Evolutionary conservation across 2,797 vertebrate genomes (phyloP), one percentile per base, ranked within the genome.

Genomic region (Danio tinwini): DNA sequence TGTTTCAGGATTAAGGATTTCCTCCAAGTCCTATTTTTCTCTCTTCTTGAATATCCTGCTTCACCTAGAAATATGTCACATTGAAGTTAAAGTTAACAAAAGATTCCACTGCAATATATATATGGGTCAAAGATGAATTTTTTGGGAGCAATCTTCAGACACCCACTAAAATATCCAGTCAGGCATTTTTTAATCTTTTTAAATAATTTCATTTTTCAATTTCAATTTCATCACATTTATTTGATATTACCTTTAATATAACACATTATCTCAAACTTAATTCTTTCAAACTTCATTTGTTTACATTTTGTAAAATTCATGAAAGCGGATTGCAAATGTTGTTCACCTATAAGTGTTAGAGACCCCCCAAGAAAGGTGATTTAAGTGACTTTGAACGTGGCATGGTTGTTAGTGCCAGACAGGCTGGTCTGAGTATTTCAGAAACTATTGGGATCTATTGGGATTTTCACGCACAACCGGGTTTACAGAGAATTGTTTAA

Each of bases 11-110:
- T 44, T 5, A 56, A 56, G 42, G 39, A 10, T 7, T 17, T 59
- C 40, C 40, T 42, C 42, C 40, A n/a, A 56, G 52, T 21, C 12
- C 70, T 72, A 16, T 56, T 72, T 58, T 58, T 56, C 64, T 58
- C 40, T 72, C 40, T 58, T 71, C 56, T 74, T 74, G 56, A 74
- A 74, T 49, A 49, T 61, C 56, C 16, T 50, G 45, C 49, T 59
- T 61, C 44, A 49, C 21, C 21, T 37, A 17, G 21, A 74, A 74
- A 58, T 16, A 58, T 17, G 56, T 49, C 21, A 61, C 45, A 50
- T 13, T 62, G 50, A 40, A 62, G 72, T 62, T 44, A 62, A 62
- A 62, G 42, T 19, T 7, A 45, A 72, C 69, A 14, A 44, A 47
- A 21, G 10, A n/a, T 56, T 72, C 7, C 52, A 58, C 0, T 2